phyloP scores from a whole-genome alignment of 2,888 invertebrate genomes.

The Metallyticus violacea region DNA sequence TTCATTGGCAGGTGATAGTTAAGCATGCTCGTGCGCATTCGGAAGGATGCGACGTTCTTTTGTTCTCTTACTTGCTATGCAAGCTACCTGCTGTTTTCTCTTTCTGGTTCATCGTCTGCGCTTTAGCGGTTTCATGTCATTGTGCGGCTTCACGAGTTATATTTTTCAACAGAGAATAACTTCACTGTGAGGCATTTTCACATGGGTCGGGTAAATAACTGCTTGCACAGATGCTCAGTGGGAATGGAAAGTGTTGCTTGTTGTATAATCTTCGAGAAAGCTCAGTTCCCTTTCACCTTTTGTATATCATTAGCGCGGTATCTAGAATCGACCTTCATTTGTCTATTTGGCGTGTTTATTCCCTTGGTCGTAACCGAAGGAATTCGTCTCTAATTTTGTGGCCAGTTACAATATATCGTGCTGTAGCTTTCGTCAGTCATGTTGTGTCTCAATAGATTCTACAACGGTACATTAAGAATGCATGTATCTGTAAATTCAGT shows the following conservation, averaged over 20 bases:
- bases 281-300: background rate
- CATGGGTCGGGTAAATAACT: background rate
- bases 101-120: background rate
- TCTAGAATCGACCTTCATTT: background rate
- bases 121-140: background rate
- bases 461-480: too few relatives aligned
- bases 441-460: too few relatives aligned
- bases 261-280: background rate
- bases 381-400: background rate
- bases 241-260: background rate
- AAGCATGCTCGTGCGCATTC: too few relatives aligned
- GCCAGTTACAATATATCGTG: too few relatives aligned
- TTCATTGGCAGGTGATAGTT: too few relatives aligned
- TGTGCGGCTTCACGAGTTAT: background rate
- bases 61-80: too few relatives aligned
- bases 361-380: background rate
- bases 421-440: too few relatives aligned
- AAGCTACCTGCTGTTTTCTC: background rate
- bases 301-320: background rate
- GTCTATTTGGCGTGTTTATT: background rate
- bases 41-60: too few relatives aligned
- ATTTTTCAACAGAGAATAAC: background rate
- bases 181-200: background rate
- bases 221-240: background rate
- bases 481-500: too few relatives aligned